phyloP scores from a whole-genome alignment of 2,888 invertebrate genomes.

The Amphipoea oculea region DNA sequence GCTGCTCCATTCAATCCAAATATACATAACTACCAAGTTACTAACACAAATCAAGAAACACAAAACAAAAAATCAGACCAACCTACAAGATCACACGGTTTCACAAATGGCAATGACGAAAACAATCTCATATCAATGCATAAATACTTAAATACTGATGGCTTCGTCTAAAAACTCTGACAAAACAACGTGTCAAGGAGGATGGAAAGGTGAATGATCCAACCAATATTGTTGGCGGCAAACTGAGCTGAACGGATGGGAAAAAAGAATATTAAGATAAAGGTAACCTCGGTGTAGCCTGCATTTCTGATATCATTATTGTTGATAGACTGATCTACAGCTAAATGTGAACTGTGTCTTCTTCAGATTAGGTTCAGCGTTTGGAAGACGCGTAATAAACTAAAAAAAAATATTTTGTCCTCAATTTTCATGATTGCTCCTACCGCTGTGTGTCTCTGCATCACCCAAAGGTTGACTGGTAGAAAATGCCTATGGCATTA shows the following conservation, averaged over 20 bases:
- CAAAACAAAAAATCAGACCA: conserved; percentile 32
- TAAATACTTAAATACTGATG: conserved; percentile 63
- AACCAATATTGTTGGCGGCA: conserved; percentile 47
- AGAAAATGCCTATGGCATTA: not conserved
- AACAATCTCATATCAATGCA: conserved; percentile 58
- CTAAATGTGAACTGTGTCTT: not conserved
- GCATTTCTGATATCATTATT: not conserved
- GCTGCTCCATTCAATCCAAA: not conserved
- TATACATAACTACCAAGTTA: conserved; percentile 25
- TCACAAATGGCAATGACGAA: conserved; percentile 57
- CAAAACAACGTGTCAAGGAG: conserved; percentile 68
- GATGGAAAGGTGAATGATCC: conserved; percentile 56
- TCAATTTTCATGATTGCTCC: not conserved
- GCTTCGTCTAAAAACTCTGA: conserved; percentile 50
- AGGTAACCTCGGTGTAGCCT: conserved; percentile 12
- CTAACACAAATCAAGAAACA: not conserved
- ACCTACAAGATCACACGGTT: conserved; percentile 50
- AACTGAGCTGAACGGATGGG: conserved; percentile 53
- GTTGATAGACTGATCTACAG: not conserved
- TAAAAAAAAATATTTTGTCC: too few species aligned
- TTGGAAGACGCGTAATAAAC: not conserved
- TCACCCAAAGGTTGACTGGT: not conserved
- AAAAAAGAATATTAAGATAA: conserved; percentile 43
- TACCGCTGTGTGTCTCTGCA: not conserved
- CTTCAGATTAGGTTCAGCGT: not conserved